These are phyloP conservation scores for Macrotrachela quadricornifera DNA, from an alignment of 1,140 invertebrate species.

Conservation along the genomic window DNA sequence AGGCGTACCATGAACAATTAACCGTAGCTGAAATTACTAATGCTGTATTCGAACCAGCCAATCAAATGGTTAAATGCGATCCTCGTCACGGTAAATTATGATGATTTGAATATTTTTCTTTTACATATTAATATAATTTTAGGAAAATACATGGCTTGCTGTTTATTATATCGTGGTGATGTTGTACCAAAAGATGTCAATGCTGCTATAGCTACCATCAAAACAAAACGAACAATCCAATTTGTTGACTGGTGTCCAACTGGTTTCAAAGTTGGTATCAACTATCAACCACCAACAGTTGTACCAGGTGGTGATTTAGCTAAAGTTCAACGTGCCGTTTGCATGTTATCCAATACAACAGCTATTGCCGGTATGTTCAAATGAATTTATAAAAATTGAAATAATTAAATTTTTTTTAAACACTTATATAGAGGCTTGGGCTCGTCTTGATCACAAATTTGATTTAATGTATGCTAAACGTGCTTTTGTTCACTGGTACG, in stretches of 20 bases:
- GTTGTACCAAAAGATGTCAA: conserved; percentile 55
- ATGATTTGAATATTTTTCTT: too few relatives aligned
- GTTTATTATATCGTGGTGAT: conserved; percentile 20
- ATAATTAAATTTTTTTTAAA: too few relatives aligned
- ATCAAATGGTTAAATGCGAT: conserved; percentile 75
- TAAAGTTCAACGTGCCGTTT: conserved; percentile 38
- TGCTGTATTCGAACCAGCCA: conserved; percentile 60
- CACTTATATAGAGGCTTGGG: conserved; percentile 51
- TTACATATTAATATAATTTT: conserved; percentile 18
- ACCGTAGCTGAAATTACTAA: conserved; percentile 17
- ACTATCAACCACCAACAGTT: conserved; percentile 51
- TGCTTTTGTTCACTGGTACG: conserved; percentile 14
- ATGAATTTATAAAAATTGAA: too few relatives aligned
- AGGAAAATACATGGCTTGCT: conserved; percentile 58
- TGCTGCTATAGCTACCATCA: conserved; percentile 41
- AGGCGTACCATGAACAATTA: not conserved
- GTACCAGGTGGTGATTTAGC: conserved; percentile 45
- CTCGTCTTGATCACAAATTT: conserved; percentile 34
- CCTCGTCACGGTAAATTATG: conserved; percentile 45
- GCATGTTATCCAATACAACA: conserved; percentile 59
- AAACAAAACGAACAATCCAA: conserved; percentile 4
- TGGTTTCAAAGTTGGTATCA: conserved; percentile 40
- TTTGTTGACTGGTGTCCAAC: conserved; percentile 11
- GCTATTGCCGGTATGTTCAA: conserved; percentile 39
- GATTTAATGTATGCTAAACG: conserved; percentile 10